Percentiles rank a stretch among this genome's conserved stretches.
Evolutionary conservation across 2,113 vertebrate species (phyloP).

Genomic region (Galemys pyrenaicus): DNA sequence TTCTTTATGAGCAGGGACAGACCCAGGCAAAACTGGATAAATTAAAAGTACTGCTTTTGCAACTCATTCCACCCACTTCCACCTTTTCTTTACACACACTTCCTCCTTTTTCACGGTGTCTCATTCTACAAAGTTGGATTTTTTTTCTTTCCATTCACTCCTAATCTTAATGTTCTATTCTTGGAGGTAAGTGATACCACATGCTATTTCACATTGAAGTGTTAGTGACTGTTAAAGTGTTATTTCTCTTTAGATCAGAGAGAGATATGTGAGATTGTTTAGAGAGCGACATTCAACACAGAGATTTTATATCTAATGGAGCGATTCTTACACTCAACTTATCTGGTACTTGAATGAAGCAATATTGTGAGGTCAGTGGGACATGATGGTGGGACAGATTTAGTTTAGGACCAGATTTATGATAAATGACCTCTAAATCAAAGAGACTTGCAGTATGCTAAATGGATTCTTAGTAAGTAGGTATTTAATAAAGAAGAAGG

Average conservation of each 20-base stretch:
- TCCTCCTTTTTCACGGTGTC: background rate
- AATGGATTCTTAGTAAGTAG: background rate
- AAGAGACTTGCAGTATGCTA: conserved; percentile 10
- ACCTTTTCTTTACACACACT: background rate
- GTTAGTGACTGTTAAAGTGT: conserved; percentile 18
- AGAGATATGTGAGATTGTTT: background rate
- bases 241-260: conserved; percentile 14
- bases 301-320: background rate
- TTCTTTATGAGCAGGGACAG: conserved; percentile 30
- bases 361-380: background rate
- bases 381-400: background rate
- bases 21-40: background rate
- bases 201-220: background rate
- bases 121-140: background rate
- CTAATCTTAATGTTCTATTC: background rate
- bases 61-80: background rate
- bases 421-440: conserved; percentile 29
- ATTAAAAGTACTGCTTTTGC: background rate
- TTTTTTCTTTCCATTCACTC: background rate
- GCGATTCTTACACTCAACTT: background rate
- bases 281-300: background rate
- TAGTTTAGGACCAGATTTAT: conserved; percentile 32
- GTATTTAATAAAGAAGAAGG: conserved; percentile 33
- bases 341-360: background rate
- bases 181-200: background rate